Percentiles rank a stretch among this genome's conserved stretches.
phyloP scores from a whole-genome alignment of 2,888 invertebrate species.

The Lomographa bimaculata region DNA sequence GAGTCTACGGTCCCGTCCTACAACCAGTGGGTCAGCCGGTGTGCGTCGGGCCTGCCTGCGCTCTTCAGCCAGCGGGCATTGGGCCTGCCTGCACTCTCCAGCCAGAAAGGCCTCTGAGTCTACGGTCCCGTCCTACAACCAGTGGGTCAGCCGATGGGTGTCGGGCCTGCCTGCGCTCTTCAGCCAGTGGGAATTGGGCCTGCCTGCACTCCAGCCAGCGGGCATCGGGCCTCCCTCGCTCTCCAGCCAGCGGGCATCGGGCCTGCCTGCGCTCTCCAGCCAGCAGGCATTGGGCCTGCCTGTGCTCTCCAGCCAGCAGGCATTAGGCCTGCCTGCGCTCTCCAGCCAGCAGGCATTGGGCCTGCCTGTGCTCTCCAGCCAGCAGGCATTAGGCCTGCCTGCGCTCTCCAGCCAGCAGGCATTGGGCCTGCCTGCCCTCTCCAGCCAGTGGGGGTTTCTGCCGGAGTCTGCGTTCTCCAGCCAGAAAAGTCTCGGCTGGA shows the following conservation, averaged over 20 bases:
- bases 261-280: background rate
- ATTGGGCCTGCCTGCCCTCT: background rate
- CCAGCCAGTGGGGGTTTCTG: background rate
- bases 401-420: background rate
- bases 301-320: no score
- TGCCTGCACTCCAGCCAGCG: background rate
- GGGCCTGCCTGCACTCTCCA: background rate
- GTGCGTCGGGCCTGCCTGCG: background rate
- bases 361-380: no score
- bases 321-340: no score
- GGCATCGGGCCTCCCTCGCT: no score
- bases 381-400: background rate
- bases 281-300: background rate
- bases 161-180: background rate
- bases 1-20: no score
- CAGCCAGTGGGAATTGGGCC: background rate
- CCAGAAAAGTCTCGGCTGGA: no score
- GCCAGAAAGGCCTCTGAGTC: background rate
- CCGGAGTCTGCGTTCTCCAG: background rate
- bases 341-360: slow-evolving; percentile 2
- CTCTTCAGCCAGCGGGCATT: background rate
- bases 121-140: background rate
- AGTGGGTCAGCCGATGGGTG: background rate
- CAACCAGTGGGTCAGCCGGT: background rate
- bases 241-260: background rate